Percentiles rank a stretch among this genome's conserved stretches.
phyloP scores from a whole-genome alignment of 2,888 invertebrate genomes.

The Drosophila barbarae region DNA sequence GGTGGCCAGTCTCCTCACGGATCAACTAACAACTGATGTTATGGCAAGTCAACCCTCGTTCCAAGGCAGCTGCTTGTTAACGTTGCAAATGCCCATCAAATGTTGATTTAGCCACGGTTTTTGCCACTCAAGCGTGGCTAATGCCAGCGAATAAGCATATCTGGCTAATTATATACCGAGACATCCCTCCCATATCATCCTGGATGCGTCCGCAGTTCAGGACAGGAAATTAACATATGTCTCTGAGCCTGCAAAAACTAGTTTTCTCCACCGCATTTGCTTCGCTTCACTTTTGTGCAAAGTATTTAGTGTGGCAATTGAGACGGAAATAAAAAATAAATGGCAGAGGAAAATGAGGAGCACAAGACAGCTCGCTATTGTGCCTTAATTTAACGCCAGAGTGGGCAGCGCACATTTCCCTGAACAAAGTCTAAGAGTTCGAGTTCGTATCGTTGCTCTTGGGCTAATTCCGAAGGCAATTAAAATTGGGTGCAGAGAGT shows the following conservation, averaged over 20 bases:
- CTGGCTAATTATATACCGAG: slow-evolving; percentile 37
- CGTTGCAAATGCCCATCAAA: slow-evolving; percentile 61
- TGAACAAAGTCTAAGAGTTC: slow-evolving; percentile 13
- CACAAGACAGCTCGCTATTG: slow-evolving; percentile 10
- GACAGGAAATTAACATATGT: slow-evolving; percentile 39
- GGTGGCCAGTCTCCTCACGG: neutral
- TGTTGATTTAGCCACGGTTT: slow-evolving; percentile 61
- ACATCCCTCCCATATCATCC: slow-evolving; percentile 8
- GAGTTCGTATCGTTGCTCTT: slow-evolving; percentile 12
- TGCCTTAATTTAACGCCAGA: slow-evolving; percentile 67
- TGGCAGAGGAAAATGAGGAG: slow-evolving; percentile 21
- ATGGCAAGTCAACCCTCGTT: slow-evolving; percentile 8
- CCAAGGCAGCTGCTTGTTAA: slow-evolving; percentile 31
- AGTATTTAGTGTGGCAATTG: slow-evolving; percentile 73
- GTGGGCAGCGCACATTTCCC: slow-evolving; percentile 49
- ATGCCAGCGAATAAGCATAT: slow-evolving; percentile 46
- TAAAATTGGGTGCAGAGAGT: slow-evolving; percentile 53
- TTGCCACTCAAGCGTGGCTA: slow-evolving; percentile 61
- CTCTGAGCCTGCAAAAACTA: slow-evolving; percentile 39
- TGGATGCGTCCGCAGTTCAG: slow-evolving; percentile 7
- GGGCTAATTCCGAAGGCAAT: slow-evolving; percentile 49
- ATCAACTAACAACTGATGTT: slow-evolving; percentile 5
- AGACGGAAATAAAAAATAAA: slow-evolving; percentile 61
- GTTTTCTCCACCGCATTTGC: slow-evolving; percentile 43
- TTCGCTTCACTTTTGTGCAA: slow-evolving; percentile 38